A percentile compares a stretch with the other conserved stretches of the same genome.
Conservation (phyloP, 2,888 invertebrate genomes). For the Euzophera pinguis region DNA sequence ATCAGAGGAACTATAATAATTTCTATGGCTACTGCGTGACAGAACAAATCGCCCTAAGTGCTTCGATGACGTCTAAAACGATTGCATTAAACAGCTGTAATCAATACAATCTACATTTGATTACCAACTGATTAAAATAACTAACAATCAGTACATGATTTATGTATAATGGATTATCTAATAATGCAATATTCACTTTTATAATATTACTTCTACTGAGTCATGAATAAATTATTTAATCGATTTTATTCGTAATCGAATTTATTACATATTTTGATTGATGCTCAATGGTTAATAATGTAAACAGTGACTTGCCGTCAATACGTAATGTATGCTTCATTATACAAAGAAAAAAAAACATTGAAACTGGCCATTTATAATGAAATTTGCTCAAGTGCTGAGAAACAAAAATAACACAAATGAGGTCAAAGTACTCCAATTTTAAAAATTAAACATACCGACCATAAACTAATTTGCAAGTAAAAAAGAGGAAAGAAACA, state of each 20-base stretch:
- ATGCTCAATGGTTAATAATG: background rate
- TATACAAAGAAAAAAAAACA: no score
- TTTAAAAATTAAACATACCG: constrained; percentile 31
- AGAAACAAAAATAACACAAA: constrained; percentile 1
- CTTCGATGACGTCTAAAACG: background rate
- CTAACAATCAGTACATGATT: background rate
- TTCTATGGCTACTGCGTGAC: background rate
- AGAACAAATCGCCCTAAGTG: background rate
- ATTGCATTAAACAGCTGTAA: background rate
- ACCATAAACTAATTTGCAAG: constrained; percentile 51
- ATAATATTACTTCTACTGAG: no score
- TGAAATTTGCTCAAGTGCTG: background rate
- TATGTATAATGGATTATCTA: no score
- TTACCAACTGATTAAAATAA: background rate
- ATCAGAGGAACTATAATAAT: background rate
- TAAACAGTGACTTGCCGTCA: no score
- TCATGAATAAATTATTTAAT: no score
- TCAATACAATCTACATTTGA: background rate
- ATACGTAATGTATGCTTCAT: no score
- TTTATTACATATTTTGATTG: background rate
- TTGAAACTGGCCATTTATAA: no score
- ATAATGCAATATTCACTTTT: no score
- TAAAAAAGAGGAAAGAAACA: constrained; percentile 21
- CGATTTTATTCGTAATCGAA: background rate
- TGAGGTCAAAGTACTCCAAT: constrained; percentile 14